Evolutionary conservation across 1,140 invertebrate genomes (phyloP), one percentile per base, ranked within the genome.

Genomic region (Psix sp.): DNA sequence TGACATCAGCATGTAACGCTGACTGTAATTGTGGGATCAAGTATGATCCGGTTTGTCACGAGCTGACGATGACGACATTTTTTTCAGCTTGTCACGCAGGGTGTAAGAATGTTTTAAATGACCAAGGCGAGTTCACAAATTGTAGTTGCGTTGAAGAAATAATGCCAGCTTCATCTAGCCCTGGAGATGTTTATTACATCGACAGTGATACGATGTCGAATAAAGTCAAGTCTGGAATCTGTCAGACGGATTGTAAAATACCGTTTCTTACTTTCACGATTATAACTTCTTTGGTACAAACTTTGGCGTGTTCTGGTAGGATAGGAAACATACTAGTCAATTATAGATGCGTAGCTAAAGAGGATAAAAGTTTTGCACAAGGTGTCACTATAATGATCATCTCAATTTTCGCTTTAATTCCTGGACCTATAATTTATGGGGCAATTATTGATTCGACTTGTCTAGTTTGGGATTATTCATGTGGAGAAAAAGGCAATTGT

Each of bases 51-150:
- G 89, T 91, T 1, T 91, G 90, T 63, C 88, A 90, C 56, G 86
- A 87, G 26, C 65, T 84, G 1, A 87, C 84, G 1, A 84, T 80
- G 54, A 88, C 87, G 10, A 90, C 90, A 1, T 92, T 86, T 60
- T 91, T 89, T 77, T 91, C 90, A 5, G 86, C 91, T 5, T 92
- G 91, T 72, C 90, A 91, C 68, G 91, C 90, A 0, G 91, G 91
- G 1, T 92, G 91, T 29, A 83, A 43, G 6, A 78, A 36, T 0
- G 66, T 82, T 3, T 42, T 86, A 1, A 76, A 80, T 42, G 79
- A 84, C 21, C 81, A 35, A 29, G 67, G 81, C 0, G 77, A 78
- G 15, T 88, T 84, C 16, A 82, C 81, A 0, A 75, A 86, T 7
- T 88, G 86, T 26, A 81, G 78, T 42, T 88, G 86, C 33, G 56